Evolutionary conservation across 2,888 invertebrate species (phyloP).

Genomic region (Craniophora ligustri): DNA sequence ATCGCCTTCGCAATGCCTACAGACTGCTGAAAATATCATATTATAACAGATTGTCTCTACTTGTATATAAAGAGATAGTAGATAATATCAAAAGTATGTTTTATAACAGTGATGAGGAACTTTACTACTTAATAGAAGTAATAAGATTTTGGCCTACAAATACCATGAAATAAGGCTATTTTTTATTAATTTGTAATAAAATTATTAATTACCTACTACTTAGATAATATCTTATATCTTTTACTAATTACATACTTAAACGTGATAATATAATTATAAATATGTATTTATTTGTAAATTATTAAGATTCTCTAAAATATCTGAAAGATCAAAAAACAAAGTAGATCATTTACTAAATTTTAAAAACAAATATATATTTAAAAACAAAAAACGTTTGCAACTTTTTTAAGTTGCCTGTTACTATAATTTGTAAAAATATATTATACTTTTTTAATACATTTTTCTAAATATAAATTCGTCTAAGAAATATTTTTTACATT

Average conservation of each 20-base stretch:
- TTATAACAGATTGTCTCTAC: constrained; percentile 19
- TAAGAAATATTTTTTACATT: constrained; percentile 30
- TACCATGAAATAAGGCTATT: constrained; percentile 22
- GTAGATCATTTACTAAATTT: constrained; percentile 48
- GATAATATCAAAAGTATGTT: constrained; percentile 44
- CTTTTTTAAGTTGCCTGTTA: constrained; percentile 15
- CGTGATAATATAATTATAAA: constrained; percentile 24
- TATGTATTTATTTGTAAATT: constrained; percentile 38
- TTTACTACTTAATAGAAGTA: too few species aligned
- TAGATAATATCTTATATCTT: constrained; percentile 23
- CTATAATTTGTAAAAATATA: constrained; percentile 16
- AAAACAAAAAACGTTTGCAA: constrained; percentile 43
- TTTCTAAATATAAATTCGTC: constrained; percentile 6
- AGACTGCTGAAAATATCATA: too few species aligned
- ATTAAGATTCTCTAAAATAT: constrained; percentile 61
- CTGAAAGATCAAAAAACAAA: constrained; percentile 59
- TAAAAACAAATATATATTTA: constrained; percentile 40
- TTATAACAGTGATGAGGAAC: constrained; percentile 52
- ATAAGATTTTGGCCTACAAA: constrained; percentile 45
- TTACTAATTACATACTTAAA: constrained; percentile 30
- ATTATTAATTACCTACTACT: constrained; percentile 24
- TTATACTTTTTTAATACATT: constrained; percentile 5
- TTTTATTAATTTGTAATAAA: constrained; percentile 16
- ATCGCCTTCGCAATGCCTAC: too few species aligned
- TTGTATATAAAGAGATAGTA: constrained; percentile 18